Percentiles rank a stretch among this genome's conserved stretches.
phyloP scores from a whole-genome alignment of 2,797 vertebrate genomes.

The Carapus acus region DNA sequence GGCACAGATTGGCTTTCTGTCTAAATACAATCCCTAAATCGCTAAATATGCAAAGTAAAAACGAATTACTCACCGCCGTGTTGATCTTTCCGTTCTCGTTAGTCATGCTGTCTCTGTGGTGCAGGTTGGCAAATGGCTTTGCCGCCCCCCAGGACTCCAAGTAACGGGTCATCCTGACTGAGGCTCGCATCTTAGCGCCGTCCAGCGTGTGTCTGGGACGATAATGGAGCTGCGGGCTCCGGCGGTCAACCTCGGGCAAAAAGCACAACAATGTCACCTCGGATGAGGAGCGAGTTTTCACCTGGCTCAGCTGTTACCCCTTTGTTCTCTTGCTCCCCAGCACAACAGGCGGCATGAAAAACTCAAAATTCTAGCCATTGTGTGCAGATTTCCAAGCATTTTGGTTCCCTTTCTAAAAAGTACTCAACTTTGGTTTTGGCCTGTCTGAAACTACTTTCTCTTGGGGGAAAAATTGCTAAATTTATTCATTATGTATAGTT shows the following conservation, averaged over 20 bases:
- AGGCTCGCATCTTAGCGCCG: slow-evolving; percentile 91
- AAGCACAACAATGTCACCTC: no score
- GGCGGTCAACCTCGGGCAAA: slow-evolving; percentile 76
- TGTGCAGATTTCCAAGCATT: no score
- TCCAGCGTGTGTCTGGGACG: slow-evolving; percentile 78
- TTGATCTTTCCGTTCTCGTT: slow-evolving; percentile 94
- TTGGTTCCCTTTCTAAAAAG: no score
- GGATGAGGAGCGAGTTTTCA: no score
- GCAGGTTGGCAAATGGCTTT: slow-evolving; percentile 90
- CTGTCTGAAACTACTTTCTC: no score
- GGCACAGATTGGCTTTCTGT: slow-evolving; percentile 20
- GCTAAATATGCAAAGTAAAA: neutral
- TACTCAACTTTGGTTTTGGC: no score
- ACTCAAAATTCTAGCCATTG: no score
- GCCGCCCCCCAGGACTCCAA: slow-evolving; percentile 94
- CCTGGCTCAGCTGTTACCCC: no score
- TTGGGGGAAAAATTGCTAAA: no score
- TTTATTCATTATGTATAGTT: no score
- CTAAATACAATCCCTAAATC: slow-evolving; percentile 7
- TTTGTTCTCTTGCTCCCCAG: no score
- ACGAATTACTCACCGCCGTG: slow-evolving; percentile 76
- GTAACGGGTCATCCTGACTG: slow-evolving; percentile 92
- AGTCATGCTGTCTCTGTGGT: slow-evolving; percentile 92
- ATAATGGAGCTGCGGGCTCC: slow-evolving; percentile 85
- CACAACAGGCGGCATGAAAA: no score